A percentile compares a stretch with the other conserved stretches of the same genome.
Conservation (phyloP, 1,140 invertebrate genomes). For the Scaptodrosophila lebanonensis region DNA sequence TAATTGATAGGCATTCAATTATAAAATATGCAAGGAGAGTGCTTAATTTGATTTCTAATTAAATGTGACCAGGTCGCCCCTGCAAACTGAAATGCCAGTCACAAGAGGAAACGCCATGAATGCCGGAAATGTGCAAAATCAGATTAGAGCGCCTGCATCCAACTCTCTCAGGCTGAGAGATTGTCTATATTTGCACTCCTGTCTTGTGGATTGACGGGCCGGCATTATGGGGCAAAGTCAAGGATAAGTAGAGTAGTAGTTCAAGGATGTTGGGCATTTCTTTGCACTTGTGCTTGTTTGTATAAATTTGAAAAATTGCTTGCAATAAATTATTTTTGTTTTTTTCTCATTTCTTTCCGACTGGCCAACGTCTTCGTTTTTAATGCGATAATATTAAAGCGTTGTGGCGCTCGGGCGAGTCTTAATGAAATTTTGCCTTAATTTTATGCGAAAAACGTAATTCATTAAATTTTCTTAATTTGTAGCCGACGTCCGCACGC, state of each 20-base stretch:
- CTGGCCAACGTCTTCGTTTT: slow-evolving; percentile 1
- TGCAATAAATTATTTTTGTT: slow-evolving; percentile 53
- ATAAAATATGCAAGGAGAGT: slow-evolving; percentile 7
- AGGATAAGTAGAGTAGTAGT: not conserved
- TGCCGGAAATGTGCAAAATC: slow-evolving; percentile 41
- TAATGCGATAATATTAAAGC: slow-evolving; percentile 43
- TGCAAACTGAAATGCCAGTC: slow-evolving; percentile 25
- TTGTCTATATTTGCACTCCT: not conserved
- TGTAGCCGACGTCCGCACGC: slow-evolving; percentile 9
- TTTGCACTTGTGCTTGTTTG: no score
- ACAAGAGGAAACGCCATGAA: slow-evolving; percentile 36
- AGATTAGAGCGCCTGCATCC: slow-evolving; percentile 36
- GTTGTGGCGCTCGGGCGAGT: slow-evolving; percentile 7
- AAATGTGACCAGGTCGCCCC: slow-evolving; percentile 23
- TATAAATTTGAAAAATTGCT: slow-evolving; percentile 45
- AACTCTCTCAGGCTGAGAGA: slow-evolving; percentile 14
- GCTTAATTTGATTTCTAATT: slow-evolving; percentile 44
- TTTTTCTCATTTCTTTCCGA: not conserved
- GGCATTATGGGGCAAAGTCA: no score
- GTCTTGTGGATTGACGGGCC: no score
- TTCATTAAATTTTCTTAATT: slow-evolving; percentile 49
- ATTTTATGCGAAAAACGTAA: slow-evolving; percentile 44
- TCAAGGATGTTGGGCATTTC: slow-evolving; percentile 36
- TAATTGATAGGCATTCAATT: slow-evolving; percentile 55
- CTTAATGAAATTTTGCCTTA: slow-evolving; percentile 35